phyloP scores from a whole-genome alignment of 2,888 invertebrate species.

The Tiliacea citrago region DNA sequence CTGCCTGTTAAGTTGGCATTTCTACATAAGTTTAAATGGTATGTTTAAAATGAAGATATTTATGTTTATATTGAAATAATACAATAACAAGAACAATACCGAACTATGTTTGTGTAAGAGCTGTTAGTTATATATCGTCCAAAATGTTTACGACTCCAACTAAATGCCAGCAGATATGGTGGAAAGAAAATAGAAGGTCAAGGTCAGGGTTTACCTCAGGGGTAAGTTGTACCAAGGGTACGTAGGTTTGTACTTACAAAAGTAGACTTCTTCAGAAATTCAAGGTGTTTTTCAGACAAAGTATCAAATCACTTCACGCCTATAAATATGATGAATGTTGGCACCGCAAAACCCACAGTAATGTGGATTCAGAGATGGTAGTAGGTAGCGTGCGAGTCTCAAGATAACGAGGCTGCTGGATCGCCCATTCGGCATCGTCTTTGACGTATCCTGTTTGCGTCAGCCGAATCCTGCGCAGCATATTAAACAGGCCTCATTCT shows the following conservation, averaged over 20 bases:
- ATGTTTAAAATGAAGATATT: constrained; percentile 1
- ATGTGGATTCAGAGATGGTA: constrained; percentile 33
- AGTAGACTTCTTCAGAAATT: constrained; percentile 24
- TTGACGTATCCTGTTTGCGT: constrained; percentile 46
- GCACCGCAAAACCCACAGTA: constrained; percentile 12
- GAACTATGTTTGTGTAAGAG: constrained; percentile 14
- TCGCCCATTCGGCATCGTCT: constrained; percentile 35
- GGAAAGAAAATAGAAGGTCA: constrained; percentile 46
- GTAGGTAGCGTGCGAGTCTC: constrained; percentile 33
- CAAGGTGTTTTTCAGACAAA: constrained; percentile 25
- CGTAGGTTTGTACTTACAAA: constrained; percentile 12
- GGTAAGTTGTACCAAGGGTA: constrained; percentile 32
- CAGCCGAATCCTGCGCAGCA: constrained; percentile 58
- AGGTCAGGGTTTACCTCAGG: constrained; percentile 12
- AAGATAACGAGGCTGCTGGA: constrained; percentile 43
- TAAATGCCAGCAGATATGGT: constrained; percentile 36
- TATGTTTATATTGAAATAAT: constrained; percentile 8
- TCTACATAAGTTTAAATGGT: constrained; percentile 41
- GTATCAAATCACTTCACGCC: constrained; percentile 23
- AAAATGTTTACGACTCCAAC: constrained; percentile 42
- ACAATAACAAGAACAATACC: background rate
- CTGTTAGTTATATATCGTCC: constrained; percentile 22
- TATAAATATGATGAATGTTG: constrained; percentile 33
- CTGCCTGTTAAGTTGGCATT: constrained; percentile 39
- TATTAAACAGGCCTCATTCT: constrained; percentile 57